phyloP scores from a whole-genome alignment of 2,113 vertebrate species.

The Notiomystis cincta region DNA sequence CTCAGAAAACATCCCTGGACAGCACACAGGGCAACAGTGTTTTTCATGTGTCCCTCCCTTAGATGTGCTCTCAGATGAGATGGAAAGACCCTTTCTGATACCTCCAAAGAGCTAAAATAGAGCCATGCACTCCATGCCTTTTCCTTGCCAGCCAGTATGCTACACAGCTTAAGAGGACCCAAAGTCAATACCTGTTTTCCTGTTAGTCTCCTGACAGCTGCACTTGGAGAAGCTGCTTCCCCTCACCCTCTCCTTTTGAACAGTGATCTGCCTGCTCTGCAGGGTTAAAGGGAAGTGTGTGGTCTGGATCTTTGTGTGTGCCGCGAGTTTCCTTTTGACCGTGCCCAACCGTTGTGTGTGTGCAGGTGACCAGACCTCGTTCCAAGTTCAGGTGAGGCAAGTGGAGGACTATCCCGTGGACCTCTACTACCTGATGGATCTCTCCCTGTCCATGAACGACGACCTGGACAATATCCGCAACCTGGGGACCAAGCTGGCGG shows the following conservation, averaged over 20 bases:
- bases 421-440: constrained; percentile 98
- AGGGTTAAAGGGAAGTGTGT: accelerated
- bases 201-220: background rate
- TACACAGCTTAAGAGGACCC: background rate
- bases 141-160: background rate
- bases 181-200: background rate
- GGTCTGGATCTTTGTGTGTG: background rate
- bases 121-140: background rate
- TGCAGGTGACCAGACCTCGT: constrained; percentile 83
- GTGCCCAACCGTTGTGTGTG: background rate
- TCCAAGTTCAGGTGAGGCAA: constrained; percentile 91
- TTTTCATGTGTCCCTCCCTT: background rate
- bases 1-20: background rate
- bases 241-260: background rate
- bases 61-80: background rate
- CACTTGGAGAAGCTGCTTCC: background rate
- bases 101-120: background rate
- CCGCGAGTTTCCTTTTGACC: background rate
- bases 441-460: constrained; percentile 98
- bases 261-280: background rate
- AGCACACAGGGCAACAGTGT: background rate
- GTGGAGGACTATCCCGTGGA: constrained; percentile 98
- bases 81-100: background rate
- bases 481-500: constrained; percentile 89
- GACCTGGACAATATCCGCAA: constrained; percentile 92